A percentile compares a stretch with the other conserved stretches of the same genome.
These are phyloP conservation scores for Zeus faber DNA, from an alignment of 2,113 vertebrate genomes.

Conservation along the genomic window DNA sequence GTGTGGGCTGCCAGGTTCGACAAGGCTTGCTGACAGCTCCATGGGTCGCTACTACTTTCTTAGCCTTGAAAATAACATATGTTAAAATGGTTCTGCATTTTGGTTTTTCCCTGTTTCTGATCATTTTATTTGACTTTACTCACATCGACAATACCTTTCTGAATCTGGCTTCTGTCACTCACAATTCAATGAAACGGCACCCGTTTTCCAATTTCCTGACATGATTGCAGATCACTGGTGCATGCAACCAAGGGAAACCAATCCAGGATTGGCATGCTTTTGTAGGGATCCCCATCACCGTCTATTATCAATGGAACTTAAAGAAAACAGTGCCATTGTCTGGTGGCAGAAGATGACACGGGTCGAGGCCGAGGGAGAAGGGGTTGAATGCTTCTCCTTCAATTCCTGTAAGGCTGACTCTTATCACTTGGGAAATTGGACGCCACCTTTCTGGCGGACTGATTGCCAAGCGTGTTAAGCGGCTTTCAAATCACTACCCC, in stretches of 20 bases:
- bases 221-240: slow-evolving; percentile 46
- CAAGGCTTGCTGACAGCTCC: slow-evolving; percentile 29
- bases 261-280: slow-evolving; percentile 18
- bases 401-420: slow-evolving; percentile 18
- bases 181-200: slow-evolving; percentile 33
- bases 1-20: slow-evolving; percentile 24
- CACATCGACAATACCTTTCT: too few species aligned
- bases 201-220: slow-evolving; percentile 46
- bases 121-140: too few species aligned
- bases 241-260: slow-evolving; percentile 23
- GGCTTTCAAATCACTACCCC: slow-evolving; percentile 6
- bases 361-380: slow-evolving; percentile 17
- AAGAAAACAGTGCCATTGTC: slow-evolving; percentile 12
- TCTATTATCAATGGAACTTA: slow-evolving; percentile 19
- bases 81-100: background rate
- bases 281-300: slow-evolving; percentile 2
- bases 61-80: background rate
- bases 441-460: slow-evolving; percentile 2
- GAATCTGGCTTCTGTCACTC: slow-evolving; percentile 37
- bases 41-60: slow-evolving; percentile 16
- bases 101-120: too few species aligned
- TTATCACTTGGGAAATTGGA: slow-evolving; percentile 18
- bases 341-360: background rate
- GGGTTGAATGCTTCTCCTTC: slow-evolving; percentile 19
- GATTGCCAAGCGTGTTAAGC: slow-evolving; percentile 14